Evolutionary conservation across 1,140 invertebrate species (phyloP), one percentile per base, ranked within the genome.

Genomic region (Pogonus chalceus): DNA sequence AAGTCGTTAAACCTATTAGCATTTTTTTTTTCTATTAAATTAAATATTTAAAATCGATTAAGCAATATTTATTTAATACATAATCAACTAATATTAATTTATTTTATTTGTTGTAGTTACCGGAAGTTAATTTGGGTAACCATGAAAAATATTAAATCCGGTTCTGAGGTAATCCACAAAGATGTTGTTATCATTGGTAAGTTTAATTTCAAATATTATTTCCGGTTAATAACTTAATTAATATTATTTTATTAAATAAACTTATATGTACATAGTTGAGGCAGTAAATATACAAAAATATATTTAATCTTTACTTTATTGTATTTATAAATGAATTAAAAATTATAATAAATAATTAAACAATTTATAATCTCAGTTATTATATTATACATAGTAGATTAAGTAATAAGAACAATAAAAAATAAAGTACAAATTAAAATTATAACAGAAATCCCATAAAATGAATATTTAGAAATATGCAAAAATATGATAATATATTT

Each of bases 171-270:
- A 20, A 54, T 60, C 31, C 57, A 62, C 46, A 64, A 64, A 54
- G 62, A 64, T 51, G 61, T 62, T 21, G 58, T 64, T 10, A 56
- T 64, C 22, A 61, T 64, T 51, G 62, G 62, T 62, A 60, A 50
- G 58, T 58, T 31, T 31, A 14, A 31, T 31, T 26, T 23, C 10
- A 54, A 39, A 20, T 20, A 22, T 52, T 37, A 37, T 21, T 55
- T 35, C 14, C 14, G 4, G 26, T 23, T 7, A 21, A 21, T 23
- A 49, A 53, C 43, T 2, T 56, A 14, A n/a, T 4, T 12, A 12
- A 26, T 51, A n/a, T 49, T 24, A 20, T 35, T 18, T 35, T 39
- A 35, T 23, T 24, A 12, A 3, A 39, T 4, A 18, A 24, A 49
- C 14, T 37, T 3, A 10, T 47, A n/a, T 26, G 14, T 12, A 0